Evolutionary conservation across 2,797 vertebrate species (phyloP).

Genomic region (Lagodon rhomboides): DNA sequence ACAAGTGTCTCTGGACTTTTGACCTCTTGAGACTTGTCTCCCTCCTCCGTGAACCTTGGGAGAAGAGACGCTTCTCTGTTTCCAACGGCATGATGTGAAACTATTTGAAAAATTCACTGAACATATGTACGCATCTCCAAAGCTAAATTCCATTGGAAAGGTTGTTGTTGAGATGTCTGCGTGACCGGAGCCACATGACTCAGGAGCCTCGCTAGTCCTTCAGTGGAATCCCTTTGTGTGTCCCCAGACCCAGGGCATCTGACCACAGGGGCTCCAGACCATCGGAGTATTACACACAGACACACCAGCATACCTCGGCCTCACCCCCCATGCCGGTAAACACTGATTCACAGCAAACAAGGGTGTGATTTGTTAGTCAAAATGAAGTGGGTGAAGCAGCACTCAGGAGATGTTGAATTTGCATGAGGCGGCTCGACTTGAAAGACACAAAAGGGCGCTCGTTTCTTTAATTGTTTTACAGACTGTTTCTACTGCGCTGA

Average conservation of each 20-base stretch:
- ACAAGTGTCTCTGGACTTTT: no score
- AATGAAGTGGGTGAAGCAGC: conserved; percentile 25
- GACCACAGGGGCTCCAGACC: conserved; percentile 72
- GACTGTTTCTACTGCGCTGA: conserved; percentile 39
- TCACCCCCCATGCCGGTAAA: conserved; percentile 32
- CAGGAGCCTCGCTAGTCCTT: conserved; percentile 37
- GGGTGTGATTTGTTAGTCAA: conserved; percentile 39
- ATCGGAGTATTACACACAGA: conserved; percentile 43
- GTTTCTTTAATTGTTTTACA: conserved; percentile 65
- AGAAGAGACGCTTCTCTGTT: no score
- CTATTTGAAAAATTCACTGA: conserved; percentile 14
- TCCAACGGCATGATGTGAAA: conserved; percentile 20
- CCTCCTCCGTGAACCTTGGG: no score
- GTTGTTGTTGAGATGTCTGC: conserved; percentile 32
- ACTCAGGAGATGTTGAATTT: conserved; percentile 48
- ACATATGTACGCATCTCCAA: not conserved
- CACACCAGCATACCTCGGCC: conserved; percentile 68
- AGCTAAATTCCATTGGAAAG: conserved; percentile 8
- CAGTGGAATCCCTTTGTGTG: conserved; percentile 67
- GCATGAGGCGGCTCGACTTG: conserved; percentile 54
- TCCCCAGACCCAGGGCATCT: conserved; percentile 48
- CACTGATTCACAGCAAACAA: conserved; percentile 39
- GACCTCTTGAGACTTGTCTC: no score
- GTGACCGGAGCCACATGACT: conserved; percentile 59
- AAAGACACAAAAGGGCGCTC: conserved; percentile 56